Conservation (phyloP, 2,113 vertebrate species). For the Anseranas semipalmata region DNA sequence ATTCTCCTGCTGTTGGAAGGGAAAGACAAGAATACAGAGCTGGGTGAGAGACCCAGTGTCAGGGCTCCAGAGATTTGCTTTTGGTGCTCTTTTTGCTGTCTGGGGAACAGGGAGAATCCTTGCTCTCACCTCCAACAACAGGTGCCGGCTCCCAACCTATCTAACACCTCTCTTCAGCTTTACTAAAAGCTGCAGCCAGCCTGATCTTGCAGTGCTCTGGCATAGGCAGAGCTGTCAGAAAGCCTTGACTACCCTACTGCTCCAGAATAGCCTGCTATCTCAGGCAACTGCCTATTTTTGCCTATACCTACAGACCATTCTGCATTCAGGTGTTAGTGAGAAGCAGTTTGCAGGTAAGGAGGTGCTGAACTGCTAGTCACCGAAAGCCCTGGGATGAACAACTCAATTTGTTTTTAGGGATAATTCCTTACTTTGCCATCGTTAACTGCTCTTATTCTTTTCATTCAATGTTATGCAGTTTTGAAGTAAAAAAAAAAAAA, state of each 20-base stretch:
- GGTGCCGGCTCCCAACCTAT: neutral
- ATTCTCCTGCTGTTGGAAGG: neutral
- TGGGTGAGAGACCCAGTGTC: neutral
- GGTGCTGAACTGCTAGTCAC: neutral
- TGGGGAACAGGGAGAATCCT: neutral
- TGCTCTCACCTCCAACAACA: neutral
- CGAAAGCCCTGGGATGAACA: neutral
- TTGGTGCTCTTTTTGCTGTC: neutral
- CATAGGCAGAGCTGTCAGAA: neutral
- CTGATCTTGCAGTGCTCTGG: neutral
- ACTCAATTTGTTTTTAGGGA: neutral
- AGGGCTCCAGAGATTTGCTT: neutral
- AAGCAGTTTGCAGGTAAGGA: neutral
- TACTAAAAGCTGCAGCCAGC: neutral
- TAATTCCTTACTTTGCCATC: neutral
- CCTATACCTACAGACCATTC: neutral
- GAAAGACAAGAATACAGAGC: neutral
- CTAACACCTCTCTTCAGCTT: neutral
- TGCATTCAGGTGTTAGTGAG: neutral
- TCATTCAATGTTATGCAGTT: neutral
- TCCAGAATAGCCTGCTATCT: neutral
- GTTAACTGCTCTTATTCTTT: neutral
- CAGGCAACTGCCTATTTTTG: neutral
- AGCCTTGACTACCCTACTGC: neutral
- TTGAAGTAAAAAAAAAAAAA: neutral